Conservation (phyloP, 2,113 vertebrate genomes). For the Oreochromis tanganicae region DNA sequence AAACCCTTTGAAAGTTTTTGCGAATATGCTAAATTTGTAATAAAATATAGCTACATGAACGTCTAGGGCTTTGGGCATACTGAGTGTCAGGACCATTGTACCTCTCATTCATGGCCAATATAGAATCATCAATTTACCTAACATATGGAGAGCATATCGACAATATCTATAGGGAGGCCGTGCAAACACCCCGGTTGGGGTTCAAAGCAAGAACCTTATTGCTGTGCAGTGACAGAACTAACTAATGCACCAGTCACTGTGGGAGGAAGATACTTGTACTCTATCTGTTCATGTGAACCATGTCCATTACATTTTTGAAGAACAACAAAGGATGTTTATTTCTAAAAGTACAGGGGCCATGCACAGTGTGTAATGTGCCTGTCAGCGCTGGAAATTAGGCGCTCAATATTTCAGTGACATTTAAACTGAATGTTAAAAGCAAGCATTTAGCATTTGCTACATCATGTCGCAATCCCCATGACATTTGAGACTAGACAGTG, state of each 20-base stretch:
- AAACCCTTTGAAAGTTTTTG: background rate
- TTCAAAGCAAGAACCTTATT: background rate
- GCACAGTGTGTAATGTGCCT: background rate
- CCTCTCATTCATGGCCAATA: background rate
- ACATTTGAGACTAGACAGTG: background rate
- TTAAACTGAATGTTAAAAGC: background rate
- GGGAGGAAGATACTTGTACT: background rate
- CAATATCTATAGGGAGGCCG: background rate
- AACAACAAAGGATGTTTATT: background rate
- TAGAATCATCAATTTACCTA: background rate
- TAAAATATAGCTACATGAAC: background rate
- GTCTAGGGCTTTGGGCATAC: background rate
- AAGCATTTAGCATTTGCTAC: background rate
- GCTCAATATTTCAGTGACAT: background rate
- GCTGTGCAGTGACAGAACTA: background rate
- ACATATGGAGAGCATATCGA: background rate
- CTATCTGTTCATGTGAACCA: background rate
- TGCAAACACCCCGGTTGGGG: background rate
- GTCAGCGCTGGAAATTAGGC: background rate
- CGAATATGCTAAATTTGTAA: background rate
- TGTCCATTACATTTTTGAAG: background rate
- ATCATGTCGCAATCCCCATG: background rate
- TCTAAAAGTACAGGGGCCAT: background rate
- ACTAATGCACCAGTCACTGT: background rate
- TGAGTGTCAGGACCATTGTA: background rate